Evolutionary conservation across 2,888 invertebrate species (phyloP), one percentile per base, ranked within the genome.

Genomic region (Cerceris rybyensis): DNA sequence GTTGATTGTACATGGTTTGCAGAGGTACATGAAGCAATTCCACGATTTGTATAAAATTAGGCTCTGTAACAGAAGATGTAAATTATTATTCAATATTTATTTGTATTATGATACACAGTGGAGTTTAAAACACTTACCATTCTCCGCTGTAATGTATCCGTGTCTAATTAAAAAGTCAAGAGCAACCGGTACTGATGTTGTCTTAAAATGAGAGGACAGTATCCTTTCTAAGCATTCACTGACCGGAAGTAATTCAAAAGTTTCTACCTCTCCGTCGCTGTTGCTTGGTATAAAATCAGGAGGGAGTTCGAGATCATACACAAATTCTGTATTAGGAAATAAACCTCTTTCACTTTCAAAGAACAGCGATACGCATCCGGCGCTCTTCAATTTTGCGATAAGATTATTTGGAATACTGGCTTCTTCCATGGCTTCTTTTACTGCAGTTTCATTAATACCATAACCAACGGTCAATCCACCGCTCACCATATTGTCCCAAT

Each of bases 401-500:
- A 98, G 93, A 90, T 96, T 95, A 73, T 95, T 94, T 84, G 97
- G 96, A 88, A 99, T 96, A 52, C 97, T 97, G 39, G 98, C 98
- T 92, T 99, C 98, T 92, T 98, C 98, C 84, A 96, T 96, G 6
- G 98, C 98, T 92, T 99, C 98, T 92, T 98, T 98, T 85, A 96
- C 95, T 49, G 97, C 97, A 65, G 98, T 98, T 93, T 98, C 97
- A 87, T 96, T 93, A 76, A 98, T 96, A 59, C 97, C 96, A 93
- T 96, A 96, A 14, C 98, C 98, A 57, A 97, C 97, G 41, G 97
- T 96, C 65, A 98, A 92, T 5, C 98, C 98, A 67, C 98, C 98
- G 83, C 98, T 97, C 52, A 98, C 98, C 96, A 98, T 98, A 91
- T 98, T 98, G 92, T 98, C 98, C 96, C 98, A 97, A 93, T 97